phyloP scores from a whole-genome alignment of 2,888 invertebrate species.

The Stegana nigrithorax region DNA sequence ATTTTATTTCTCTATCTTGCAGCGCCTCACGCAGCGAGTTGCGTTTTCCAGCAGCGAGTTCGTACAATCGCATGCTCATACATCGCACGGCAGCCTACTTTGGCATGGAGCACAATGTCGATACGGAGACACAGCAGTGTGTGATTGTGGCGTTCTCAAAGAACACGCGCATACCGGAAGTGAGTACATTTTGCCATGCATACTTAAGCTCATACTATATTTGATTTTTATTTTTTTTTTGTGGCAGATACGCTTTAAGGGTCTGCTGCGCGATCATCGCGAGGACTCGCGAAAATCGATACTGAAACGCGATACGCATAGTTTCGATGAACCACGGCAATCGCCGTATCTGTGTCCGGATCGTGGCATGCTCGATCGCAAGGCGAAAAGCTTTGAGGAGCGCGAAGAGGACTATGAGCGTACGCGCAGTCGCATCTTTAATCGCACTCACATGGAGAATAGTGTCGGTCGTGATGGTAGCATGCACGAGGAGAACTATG shows the following conservation, averaged over 20 bases:
- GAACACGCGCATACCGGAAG: conserved; percentile 68
- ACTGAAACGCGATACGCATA: conserved; percentile 83
- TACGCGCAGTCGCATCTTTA: conserved; percentile 86
- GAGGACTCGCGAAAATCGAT: conserved; percentile 82
- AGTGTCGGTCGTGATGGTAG: conserved; percentile 49
- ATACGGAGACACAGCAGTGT: conserved; percentile 81
- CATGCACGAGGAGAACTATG: conserved; percentile 47
- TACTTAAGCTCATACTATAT: no score
- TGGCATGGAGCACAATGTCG: conserved; percentile 94
- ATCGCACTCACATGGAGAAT: conserved; percentile 56
- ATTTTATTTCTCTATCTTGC: conserved; percentile 34
- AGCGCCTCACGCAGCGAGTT: conserved; percentile 82
- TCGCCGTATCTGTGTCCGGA: conserved; percentile 72
- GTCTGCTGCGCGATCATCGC: conserved; percentile 77
- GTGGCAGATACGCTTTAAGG: conserved; percentile 75
- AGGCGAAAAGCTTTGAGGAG: conserved; percentile 90
- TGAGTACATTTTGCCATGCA: conserved; percentile 45
- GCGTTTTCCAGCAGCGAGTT: conserved; percentile 92
- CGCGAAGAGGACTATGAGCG: conserved; percentile 90
- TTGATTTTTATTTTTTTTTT: no score
- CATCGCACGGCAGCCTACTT: conserved; percentile 94
- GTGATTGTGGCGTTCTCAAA: conserved; percentile 86
- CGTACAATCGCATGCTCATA: conserved; percentile 96
- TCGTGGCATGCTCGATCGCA: conserved; percentile 75
- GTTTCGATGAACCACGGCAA: conserved; percentile 78